phyloP scores from a whole-genome alignment of 2,888 invertebrate genomes.

The Deroplatys truncata region DNA sequence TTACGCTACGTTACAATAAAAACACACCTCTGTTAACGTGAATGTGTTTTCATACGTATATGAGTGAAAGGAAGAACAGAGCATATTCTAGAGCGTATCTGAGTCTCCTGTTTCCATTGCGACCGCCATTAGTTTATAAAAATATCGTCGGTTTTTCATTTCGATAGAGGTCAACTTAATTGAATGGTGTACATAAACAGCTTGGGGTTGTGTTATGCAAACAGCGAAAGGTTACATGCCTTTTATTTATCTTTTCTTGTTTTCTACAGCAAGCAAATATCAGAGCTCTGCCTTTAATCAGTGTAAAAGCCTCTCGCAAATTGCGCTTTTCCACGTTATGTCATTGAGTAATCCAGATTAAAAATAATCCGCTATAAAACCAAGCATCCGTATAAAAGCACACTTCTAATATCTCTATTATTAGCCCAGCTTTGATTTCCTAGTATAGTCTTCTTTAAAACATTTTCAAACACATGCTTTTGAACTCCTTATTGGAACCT shows the following conservation, averaged over 20 bases:
- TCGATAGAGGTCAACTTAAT: background rate
- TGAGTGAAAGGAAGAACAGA: no score
- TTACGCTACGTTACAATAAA: no score
- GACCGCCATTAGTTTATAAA: background rate
- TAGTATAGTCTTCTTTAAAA: no score
- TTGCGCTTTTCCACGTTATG: background rate
- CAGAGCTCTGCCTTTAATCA: background rate
- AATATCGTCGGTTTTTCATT: background rate
- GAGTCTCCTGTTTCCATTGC: background rate
- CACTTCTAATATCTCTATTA: background rate
- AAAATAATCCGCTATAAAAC: background rate
- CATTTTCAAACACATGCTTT: no score
- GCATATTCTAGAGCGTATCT: no score
- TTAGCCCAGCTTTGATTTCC: no score
- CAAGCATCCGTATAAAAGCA: background rate
- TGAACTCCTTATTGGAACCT: no score
- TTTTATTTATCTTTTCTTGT: background rate
- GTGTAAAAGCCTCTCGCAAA: background rate
- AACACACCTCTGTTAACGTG: no score
- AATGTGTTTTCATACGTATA: no score
- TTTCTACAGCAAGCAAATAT: background rate
- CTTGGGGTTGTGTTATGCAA: background rate
- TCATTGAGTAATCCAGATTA: background rate
- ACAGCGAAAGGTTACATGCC: background rate
- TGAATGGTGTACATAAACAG: background rate